These are phyloP conservation scores for Dasysyrphus tricinctus DNA, from an alignment of 2,888 invertebrate species.

Conservation along the genomic window DNA sequence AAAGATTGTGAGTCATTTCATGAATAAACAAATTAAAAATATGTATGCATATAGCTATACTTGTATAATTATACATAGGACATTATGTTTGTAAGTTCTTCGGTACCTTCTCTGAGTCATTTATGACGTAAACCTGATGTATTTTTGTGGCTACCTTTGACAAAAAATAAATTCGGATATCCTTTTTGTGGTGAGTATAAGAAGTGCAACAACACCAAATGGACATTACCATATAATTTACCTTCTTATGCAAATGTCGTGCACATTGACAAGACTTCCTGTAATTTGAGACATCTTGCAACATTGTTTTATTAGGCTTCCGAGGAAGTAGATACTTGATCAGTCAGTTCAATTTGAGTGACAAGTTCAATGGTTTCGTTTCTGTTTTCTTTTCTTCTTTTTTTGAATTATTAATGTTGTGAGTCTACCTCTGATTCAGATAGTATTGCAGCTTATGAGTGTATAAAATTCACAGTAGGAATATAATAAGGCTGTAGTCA, in stretches of 20 bases:
- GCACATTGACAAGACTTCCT: constrained; percentile 57
- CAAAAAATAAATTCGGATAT: constrained; percentile 56
- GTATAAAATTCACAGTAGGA: no score
- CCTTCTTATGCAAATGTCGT: constrained; percentile 17
- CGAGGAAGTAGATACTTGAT: constrained; percentile 60
- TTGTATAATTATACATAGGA: neutral
- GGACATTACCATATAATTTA: neutral
- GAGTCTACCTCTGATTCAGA: constrained; percentile 54
- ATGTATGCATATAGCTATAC: neutral
- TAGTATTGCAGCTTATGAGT: neutral
- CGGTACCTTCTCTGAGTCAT: constrained; percentile 7
- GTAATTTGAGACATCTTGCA: constrained; percentile 52
- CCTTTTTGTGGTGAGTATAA: constrained; percentile 29
- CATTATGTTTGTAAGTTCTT: neutral
- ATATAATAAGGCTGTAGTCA: no score
- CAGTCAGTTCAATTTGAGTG: constrained; percentile 33
- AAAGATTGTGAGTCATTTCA: constrained; percentile 33
- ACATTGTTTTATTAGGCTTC: constrained; percentile 50
- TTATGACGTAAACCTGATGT: constrained; percentile 26
- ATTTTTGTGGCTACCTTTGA: constrained; percentile 58
- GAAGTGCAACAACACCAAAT: constrained; percentile 17
- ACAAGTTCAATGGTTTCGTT: constrained; percentile 36
- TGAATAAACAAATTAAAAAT: neutral
- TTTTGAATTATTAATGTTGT: neutral
- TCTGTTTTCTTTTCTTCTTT: neutral